Evolutionary conservation across 1,140 invertebrate genomes (phyloP).

Genomic region (Mya arenaria): DNA sequence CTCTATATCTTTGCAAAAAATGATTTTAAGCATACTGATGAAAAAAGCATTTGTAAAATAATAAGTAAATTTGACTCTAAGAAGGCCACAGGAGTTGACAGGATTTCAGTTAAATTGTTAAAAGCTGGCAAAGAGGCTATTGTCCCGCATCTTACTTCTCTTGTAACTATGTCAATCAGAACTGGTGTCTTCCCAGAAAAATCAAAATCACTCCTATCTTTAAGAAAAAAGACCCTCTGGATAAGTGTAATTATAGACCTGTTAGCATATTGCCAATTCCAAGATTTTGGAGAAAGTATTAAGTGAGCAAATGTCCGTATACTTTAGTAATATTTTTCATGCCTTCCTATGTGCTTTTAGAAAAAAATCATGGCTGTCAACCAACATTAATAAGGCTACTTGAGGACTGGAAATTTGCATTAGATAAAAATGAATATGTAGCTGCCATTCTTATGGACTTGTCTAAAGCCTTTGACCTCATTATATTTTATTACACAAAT

Average conservation of each 20-base stretch:
- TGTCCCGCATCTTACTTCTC: conserved; percentile 2
- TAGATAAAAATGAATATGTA: conserved; percentile 2
- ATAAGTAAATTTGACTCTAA: conserved; percentile 59
- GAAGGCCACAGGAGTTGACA: conserved; percentile 37
- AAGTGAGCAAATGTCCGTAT: background rate
- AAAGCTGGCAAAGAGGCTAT: conserved; percentile 5
- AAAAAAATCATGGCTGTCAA: background rate
- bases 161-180: conserved; percentile 8
- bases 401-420: background rate
- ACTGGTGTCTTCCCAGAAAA: conserved; percentile 21
- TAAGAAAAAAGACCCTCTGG: background rate
- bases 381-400: background rate
- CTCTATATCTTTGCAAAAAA: background rate
- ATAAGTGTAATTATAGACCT: conserved; percentile 11
- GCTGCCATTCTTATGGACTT: conserved; percentile 5
- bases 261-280: background rate
- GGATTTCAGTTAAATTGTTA: conserved; percentile 46
- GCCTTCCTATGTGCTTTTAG: conserved; percentile 6
- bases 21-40: background rate
- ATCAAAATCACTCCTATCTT: conserved; percentile 4
- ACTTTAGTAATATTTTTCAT: background rate
- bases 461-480: conserved; percentile 1
- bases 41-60: background rate
- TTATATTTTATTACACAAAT: background rate
- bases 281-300: conserved; percentile 10